Evolutionary conservation across 2,888 invertebrate species (phyloP).

Genomic region (Macrostomum cliftonense): DNA sequence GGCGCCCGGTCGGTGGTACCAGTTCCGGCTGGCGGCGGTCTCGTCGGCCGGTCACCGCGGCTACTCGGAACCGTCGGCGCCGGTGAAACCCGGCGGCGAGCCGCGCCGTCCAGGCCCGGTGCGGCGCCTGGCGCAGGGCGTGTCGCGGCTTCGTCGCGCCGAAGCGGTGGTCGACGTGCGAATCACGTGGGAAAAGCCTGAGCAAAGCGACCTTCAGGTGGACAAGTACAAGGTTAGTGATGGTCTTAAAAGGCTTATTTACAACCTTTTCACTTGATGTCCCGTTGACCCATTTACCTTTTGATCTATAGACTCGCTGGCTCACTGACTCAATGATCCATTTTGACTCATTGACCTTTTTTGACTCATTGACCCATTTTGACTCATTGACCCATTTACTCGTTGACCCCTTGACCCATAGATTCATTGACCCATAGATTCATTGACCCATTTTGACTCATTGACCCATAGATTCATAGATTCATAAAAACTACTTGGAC

Average conservation of each 20-base stretch:
- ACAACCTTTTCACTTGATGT: not conserved
- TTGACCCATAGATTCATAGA: no score
- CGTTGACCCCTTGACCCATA: no score
- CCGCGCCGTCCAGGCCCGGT: constrained; percentile 24
- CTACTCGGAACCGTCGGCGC: constrained; percentile 20
- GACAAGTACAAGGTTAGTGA: constrained; percentile 23
- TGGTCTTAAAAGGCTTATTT: no score
- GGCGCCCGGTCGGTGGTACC: constrained; percentile 23
- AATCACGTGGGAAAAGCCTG: constrained; percentile 25
- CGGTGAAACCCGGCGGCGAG: constrained; percentile 20
- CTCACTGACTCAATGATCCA: no score
- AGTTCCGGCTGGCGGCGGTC: constrained; percentile 31
- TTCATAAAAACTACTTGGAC: no score
- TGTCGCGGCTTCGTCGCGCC: constrained; percentile 18
- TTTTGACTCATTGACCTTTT: no score
- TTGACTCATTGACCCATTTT: no score
- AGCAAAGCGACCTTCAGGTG: constrained; percentile 23
- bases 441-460: no score
- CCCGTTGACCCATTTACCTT: not conserved
- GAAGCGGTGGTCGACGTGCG: constrained; percentile 19
- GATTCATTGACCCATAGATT: no score
- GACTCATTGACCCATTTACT: no score
- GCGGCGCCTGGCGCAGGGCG: constrained; percentile 22
- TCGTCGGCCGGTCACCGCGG: constrained; percentile 25
- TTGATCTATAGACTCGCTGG: no score